Base-by-base conservation (phyloP, 1,140 invertebrate genomes). In the Temnothorax nylanderi region DNA sequence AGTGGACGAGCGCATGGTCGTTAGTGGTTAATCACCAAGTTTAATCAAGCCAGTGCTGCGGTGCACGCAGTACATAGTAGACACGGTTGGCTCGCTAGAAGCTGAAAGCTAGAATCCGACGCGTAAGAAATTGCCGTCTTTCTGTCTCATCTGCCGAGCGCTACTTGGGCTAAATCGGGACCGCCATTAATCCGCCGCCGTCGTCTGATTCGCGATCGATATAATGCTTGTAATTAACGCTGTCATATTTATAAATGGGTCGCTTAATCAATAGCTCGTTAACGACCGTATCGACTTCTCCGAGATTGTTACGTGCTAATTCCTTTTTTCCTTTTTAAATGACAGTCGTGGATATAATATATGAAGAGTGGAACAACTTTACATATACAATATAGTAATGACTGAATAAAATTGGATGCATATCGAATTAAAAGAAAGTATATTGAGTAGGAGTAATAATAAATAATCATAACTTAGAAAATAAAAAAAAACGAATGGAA, bases 1-100 rank as follows among this genome's bases (percentile, higher is more conserved):
- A 81, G 49, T 49, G 67, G 78, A 32, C 51, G 37, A 26, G 58
- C 58, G 18, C 4, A 49, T 18, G 64, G n/a, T 91, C 82, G 82
- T 88, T 86, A 91, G 65, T 21, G 54, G 72, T 88, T 91, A 91
- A 91, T 91, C 77, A 64, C 41, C 67, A 21, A 58, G 82, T 90
- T 88, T 88, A 88, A 90, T 88, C 72, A 87, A 72, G 67, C 47
- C 26, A 26, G 26, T 26, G 74, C 37, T 26, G 26, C 44, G 16
- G 16, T 44, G 51, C n/a, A 18, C 13, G n/a, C 41, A 49, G 7
- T 18, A 64, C 13, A 26, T 26, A 44, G 21, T 0, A 44, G 13
- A 18, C 32, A 49, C 21, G 44, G 51, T 34, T 82, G 26, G 41
- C 26, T 21, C 49, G 67, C 47, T 69, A 69, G 65, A 69, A 44